Conservation (phyloP, 2,113 vertebrate species). For the Elanus axillaris region DNA sequence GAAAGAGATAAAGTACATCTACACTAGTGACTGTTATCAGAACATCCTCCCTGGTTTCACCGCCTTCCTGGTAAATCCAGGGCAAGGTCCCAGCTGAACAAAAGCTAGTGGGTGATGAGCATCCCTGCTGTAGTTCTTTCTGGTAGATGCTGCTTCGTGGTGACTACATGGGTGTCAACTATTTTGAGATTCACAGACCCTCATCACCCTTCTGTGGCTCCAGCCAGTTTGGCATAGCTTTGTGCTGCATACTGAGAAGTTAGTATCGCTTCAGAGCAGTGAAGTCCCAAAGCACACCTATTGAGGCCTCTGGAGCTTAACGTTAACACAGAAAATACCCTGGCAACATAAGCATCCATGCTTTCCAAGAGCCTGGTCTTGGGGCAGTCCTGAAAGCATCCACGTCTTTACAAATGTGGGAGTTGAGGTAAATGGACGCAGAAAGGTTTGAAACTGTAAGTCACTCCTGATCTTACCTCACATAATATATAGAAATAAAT, state of each 20-base stretch:
- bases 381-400: neutral
- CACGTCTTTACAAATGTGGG: neutral
- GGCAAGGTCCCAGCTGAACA: neutral
- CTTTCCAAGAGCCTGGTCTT: neutral
- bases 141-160: neutral
- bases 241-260: fast-evolving
- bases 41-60: neutral
- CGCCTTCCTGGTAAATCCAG: neutral
- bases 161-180: neutral
- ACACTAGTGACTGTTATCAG: neutral
- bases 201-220: neutral
- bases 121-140: neutral
- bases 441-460: neutral
- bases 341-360: neutral
- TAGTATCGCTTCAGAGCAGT: neutral
- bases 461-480: neutral
- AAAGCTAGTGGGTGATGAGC: neutral
- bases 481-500: fast-evolving
- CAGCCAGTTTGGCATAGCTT: neutral
- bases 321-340: fast-evolving
- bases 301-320: neutral
- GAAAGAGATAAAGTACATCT: neutral
- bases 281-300: neutral
- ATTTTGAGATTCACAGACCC: neutral
- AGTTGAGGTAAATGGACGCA: neutral